These are phyloP conservation scores for Thalassoma bifasciatum DNA, from an alignment of 2,113 vertebrate species.

Conservation along the genomic window DNA sequence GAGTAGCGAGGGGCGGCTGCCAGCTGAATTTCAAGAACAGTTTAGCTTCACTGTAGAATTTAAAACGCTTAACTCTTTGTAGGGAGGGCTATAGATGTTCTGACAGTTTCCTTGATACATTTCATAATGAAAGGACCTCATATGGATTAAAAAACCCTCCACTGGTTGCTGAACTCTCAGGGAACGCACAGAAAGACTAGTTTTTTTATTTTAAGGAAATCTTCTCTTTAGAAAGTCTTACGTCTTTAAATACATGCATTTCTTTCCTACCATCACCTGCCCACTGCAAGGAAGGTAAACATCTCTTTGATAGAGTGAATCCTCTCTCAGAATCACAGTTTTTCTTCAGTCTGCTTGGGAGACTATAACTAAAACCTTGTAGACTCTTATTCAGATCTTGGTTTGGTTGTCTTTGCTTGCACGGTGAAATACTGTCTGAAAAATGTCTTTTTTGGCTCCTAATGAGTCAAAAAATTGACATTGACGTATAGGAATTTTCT, in stretches of 20 bases:
- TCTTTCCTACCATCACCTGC: constrained; percentile 10
- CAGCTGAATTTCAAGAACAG: constrained; percentile 80
- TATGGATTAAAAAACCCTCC: constrained; percentile 48
- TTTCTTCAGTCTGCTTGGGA: constrained; percentile 11
- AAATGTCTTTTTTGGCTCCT: not conserved
- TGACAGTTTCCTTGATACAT: constrained; percentile 40
- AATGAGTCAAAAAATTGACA: not conserved
- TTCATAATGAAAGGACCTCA: constrained; percentile 27
- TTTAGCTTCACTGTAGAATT: constrained; percentile 63
- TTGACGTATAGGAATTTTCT: not conserved
- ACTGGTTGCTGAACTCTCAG: constrained; percentile 23
- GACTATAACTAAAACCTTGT: constrained; percentile 11
- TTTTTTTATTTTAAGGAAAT: constrained; percentile 20
- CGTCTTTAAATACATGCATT: constrained; percentile 13
- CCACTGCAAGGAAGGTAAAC: constrained; percentile 18
- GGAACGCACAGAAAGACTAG: constrained; percentile 31
- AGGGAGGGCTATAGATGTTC: constrained; percentile 14
- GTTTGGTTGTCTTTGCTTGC: constrained; percentile 25
- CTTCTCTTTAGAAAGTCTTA: constrained; percentile 1
- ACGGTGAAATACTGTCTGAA: constrained; percentile 8
- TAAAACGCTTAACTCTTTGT: constrained; percentile 65
- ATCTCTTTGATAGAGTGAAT: constrained; percentile 16
- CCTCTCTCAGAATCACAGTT: constrained; percentile 15
- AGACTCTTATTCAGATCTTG: constrained; percentile 3
- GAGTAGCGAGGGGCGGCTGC: constrained; percentile 63